These are phyloP conservation scores for Stegastes partitus DNA, from an alignment of 2,113 vertebrate species.

Conservation along the genomic window DNA sequence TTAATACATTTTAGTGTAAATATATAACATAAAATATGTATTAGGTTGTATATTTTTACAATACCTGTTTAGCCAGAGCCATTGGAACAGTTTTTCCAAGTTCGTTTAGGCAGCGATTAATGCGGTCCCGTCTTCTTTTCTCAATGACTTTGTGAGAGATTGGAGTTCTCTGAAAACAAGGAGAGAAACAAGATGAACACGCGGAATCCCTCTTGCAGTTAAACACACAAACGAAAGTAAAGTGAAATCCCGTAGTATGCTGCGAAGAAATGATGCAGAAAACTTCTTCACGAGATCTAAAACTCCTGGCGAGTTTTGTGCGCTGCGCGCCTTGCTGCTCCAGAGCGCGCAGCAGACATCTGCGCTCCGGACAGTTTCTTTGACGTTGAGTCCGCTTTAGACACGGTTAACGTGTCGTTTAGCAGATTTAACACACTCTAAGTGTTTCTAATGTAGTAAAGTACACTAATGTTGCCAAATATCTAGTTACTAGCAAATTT, in stretches of 20 bases:
- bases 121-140: conserved; percentile 94
- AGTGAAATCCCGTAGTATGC: background rate
- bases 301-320: conserved; percentile 24
- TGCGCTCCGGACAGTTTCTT: conserved; percentile 8
- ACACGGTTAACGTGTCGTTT: background rate
- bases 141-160: conserved; percentile 99
- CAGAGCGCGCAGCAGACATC: conserved; percentile 45
- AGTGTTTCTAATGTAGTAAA: background rate
- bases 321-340: conserved; percentile 38
- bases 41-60: background rate
- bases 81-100: conserved; percentile 97
- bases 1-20: no score
- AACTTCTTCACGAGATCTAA: background rate
- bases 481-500: background rate
- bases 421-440: background rate
- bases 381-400: background rate
- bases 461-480: background rate
- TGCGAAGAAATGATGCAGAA: background rate
- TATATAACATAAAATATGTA: background rate
- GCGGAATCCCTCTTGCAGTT: background rate
- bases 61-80: conserved; percentile 97
- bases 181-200: conserved; percentile 7
- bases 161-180: conserved; percentile 88
- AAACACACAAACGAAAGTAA: background rate
- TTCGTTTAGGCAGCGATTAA: conserved; percentile 96